Conservation (phyloP, 1,140 invertebrate genomes). For the Stenopsyche tienmushanensis region DNA sequence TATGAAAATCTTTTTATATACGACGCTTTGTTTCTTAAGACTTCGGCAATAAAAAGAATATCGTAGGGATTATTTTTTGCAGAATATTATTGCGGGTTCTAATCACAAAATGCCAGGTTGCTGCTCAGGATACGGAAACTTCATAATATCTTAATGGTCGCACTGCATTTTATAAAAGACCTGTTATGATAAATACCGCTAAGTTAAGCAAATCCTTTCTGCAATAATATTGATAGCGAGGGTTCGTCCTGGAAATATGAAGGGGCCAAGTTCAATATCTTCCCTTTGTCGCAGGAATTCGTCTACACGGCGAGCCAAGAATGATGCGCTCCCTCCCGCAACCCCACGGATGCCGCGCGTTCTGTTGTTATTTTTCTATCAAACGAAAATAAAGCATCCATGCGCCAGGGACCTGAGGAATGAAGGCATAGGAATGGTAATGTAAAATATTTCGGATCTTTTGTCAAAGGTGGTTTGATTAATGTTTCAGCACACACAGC, state of each 20-base stretch:
- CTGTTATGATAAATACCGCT: slow-evolving; percentile 24
- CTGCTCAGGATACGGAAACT: too few species aligned
- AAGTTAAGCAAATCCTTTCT: slow-evolving; percentile 29
- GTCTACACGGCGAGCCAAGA: slow-evolving; percentile 2
- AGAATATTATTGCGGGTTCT: too few species aligned
- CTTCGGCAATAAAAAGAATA: too few species aligned
- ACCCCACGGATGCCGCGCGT: slow-evolving; percentile 21
- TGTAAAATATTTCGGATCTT: slow-evolving; percentile 42
- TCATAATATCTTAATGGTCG: slow-evolving; percentile 10
- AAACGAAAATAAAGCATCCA: slow-evolving; percentile 40
- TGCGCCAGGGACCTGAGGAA: slow-evolving; percentile 23
- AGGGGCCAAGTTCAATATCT: slow-evolving; percentile 25
- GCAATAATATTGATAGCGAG: slow-evolving; percentile 34
- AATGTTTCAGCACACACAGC: slow-evolving; percentile 30
- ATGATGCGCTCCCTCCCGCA: slow-evolving; percentile 11
- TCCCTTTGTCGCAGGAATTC: slow-evolving; percentile 28
- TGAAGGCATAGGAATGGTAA: slow-evolving; percentile 34
- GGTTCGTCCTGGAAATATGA: slow-evolving; percentile 11
- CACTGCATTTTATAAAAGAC: slow-evolving; percentile 1
- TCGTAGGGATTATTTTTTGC: too few species aligned
- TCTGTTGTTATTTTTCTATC: slow-evolving; percentile 43
- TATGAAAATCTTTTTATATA: too few species aligned
- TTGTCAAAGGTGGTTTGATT: slow-evolving; percentile 43
- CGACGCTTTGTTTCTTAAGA: too few species aligned
- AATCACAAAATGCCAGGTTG: too few species aligned